These are phyloP conservation scores for Micropoecilia bifurca DNA, from an alignment of 2,797 vertebrate genomes.

Conservation along the genomic window DNA sequence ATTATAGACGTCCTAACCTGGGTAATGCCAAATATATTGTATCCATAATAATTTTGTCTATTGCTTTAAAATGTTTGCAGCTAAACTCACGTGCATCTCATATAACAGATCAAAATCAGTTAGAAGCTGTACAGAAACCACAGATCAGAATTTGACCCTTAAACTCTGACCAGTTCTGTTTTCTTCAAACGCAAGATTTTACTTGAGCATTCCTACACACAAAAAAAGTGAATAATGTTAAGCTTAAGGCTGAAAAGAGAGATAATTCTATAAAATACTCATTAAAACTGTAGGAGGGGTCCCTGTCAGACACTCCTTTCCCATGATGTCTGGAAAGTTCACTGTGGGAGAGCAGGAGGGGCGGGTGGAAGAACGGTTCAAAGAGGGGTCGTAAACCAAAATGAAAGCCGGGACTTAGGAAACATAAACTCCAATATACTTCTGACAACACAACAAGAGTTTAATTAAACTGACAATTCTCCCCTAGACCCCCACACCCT, in stretches of 20 bases:
- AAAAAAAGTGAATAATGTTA: not conserved
- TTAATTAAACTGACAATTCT: slow-evolving; percentile 66
- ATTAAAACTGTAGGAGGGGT: slow-evolving; percentile 13
- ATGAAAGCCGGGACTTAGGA: slow-evolving; percentile 73
- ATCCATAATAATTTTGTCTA: not conserved
- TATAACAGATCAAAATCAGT: not conserved
- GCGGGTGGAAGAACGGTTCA: slow-evolving; percentile 53
- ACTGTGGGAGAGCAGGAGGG: slow-evolving; percentile 49
- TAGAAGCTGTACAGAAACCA: not conserved
- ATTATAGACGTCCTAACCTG: not conserved
- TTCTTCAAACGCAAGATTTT: not conserved
- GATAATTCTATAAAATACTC: slow-evolving; percentile 13
- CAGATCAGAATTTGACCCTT: not conserved
- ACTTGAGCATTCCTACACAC: not conserved
- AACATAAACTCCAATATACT: slow-evolving; percentile 72
- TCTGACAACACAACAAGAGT: slow-evolving; percentile 69
- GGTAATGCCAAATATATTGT: not conserved
- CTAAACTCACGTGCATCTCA: not conserved
- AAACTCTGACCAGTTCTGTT: not conserved
- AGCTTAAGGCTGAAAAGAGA: slow-evolving; percentile 4
- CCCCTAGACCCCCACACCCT: not conserved
- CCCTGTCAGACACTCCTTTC: slow-evolving; percentile 34
- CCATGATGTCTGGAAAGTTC: slow-evolving; percentile 69
- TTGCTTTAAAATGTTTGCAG: not conserved
- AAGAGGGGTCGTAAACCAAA: slow-evolving; percentile 76